Base-by-base conservation (phyloP, 2,113 vertebrate species). In the Coptodon bakossiorum region DNA sequence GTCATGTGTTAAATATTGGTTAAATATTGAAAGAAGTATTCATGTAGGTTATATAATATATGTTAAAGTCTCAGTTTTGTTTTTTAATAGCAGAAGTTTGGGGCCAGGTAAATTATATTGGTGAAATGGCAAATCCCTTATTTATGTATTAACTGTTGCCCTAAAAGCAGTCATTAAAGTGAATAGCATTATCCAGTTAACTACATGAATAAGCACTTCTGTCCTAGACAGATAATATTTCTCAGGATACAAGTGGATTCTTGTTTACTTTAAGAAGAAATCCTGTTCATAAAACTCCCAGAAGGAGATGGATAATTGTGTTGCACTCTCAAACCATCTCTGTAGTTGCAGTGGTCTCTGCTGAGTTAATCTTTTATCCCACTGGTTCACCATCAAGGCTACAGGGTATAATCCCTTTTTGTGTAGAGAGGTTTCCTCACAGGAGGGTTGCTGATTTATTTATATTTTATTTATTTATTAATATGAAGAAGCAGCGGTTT, bases 321-420 rank as follows among this genome's bases (percentile, higher is more conserved):
- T 11, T 22, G 59, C 68, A 13, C 80, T 87, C 82, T 63, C 36
- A 29, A 81, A 80, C 73, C 36, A 76, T 61, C 66, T 82, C 79
- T 78, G 80, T 24, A 54, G 52, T 57, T 19, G 78, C 19, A 56
- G 79, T 81, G 73, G 81, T 71, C 81, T 88, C 84, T 90, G 85
- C 82, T 81, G 84, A 82, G 78, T 86, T 92, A 91, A 89, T 91
- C 91, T 83, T 61, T 68, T 63, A 57, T 91, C 90, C 89, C 79
- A 84, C 86, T 88, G 91, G 84, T 92, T 91, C 50, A 80, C 85
- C 85, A 89, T 90, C 83, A 88, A 90, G 83, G 85, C 89, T 86
- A 56, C 29, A 73, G 79, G 45, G 43, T 73, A n/a, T 91, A 91
- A 91, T 92, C 89, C 71, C 17, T 91, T 50, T 80, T 68, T 83